phyloP scores from a whole-genome alignment of 2,888 invertebrate species.

The Ditylenchus weischeri region DNA sequence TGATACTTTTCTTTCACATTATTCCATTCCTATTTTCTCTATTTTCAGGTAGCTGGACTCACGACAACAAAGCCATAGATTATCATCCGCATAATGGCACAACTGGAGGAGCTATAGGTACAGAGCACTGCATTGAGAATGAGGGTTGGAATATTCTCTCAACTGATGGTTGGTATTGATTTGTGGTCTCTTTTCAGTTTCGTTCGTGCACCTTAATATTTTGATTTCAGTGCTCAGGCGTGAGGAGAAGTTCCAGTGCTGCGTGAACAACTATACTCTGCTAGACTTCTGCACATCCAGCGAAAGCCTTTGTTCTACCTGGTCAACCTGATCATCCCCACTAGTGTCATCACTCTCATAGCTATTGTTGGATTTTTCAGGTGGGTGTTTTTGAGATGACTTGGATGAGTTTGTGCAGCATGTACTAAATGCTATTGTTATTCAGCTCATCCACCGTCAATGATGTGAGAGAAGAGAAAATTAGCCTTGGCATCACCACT shows the following conservation, averaged over 20 bases:
- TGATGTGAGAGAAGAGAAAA: conserved; percentile 51
- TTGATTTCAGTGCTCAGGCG: conserved; percentile 29
- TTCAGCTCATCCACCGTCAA: conserved; percentile 47
- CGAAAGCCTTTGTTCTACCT: conserved; percentile 41
- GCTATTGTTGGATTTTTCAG: conserved; percentile 36
- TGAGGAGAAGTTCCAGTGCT: conserved; percentile 47
- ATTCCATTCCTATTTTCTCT: background rate
- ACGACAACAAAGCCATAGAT: conserved; percentile 51
- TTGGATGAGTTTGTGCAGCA: background rate
- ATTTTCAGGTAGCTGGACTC: conserved; percentile 41
- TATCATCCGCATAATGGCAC: conserved; percentile 41
- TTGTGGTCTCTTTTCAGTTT: background rate
- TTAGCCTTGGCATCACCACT: conserved; percentile 53
- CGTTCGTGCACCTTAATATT: background rate
- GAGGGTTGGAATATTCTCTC: conserved; percentile 52
- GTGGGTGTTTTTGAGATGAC: background rate
- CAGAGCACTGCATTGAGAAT: conserved; percentile 48
- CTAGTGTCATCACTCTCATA: conserved; percentile 32
- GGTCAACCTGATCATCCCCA: conserved; percentile 31
- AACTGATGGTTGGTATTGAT: conserved; percentile 36
- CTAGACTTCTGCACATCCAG: conserved; percentile 35
- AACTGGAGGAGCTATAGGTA: conserved; percentile 41
- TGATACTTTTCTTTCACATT: no score
- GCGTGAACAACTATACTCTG: conserved; percentile 49
- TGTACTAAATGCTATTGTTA: no score